phyloP scores from a whole-genome alignment of 1,140 invertebrate genomes.

The Latrodectus geometricus region DNA sequence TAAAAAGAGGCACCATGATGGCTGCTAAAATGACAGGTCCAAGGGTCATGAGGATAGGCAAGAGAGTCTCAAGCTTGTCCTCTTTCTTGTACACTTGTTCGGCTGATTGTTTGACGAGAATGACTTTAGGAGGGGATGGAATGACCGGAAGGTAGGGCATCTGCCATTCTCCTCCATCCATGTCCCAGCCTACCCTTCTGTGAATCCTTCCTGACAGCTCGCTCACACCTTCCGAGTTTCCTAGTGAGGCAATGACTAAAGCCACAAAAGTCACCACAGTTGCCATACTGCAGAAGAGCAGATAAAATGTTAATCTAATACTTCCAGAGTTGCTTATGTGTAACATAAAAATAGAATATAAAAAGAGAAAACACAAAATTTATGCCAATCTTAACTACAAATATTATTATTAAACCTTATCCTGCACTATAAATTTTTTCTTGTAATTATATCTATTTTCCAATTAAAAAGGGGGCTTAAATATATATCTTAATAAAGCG shows the following conservation, averaged over 20 bases:
- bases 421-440: no score
- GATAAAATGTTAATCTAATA: slow-evolving; percentile 21
- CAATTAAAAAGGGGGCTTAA: no score
- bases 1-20: slow-evolving; percentile 42
- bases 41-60: slow-evolving; percentile 33
- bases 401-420: no score
- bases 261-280: not conserved
- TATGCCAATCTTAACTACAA: no score
- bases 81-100: slow-evolving; percentile 25
- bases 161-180: slow-evolving; percentile 20
- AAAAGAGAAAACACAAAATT: no score
- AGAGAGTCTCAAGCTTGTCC: slow-evolving; percentile 25
- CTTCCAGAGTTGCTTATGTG: not conserved
- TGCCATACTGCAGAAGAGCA: slow-evolving; percentile 27
- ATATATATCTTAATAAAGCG: no score
- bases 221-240: not conserved
- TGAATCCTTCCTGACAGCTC: not conserved
- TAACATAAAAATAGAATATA: no score
- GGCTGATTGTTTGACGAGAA: slow-evolving; percentile 5
- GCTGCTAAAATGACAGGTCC: slow-evolving; percentile 39
- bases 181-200: slow-evolving; percentile 44
- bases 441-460: no score
- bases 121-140: slow-evolving; percentile 21
- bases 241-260: not conserved
- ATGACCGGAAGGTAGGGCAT: slow-evolving; percentile 5